Evolutionary conservation across 2,888 invertebrate genomes (phyloP).

Genomic region (Lithophane semibrunnea): DNA sequence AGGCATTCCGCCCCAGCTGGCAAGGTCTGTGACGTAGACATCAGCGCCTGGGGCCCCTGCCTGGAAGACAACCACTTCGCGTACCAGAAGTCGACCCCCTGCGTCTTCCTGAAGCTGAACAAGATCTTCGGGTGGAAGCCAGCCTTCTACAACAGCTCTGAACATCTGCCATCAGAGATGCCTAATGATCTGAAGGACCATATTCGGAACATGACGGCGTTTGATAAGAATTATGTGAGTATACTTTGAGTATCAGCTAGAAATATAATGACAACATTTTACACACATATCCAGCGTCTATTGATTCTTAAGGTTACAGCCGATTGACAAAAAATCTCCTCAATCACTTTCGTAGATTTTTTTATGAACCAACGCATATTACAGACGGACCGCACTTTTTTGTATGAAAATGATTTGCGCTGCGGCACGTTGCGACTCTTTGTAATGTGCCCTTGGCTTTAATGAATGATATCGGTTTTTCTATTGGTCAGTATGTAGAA

Average conservation of each 20-base stretch:
- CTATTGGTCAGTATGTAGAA: neutral
- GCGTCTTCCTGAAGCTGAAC: slow-evolving; percentile 98
- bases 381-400: neutral
- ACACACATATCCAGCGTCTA: neutral
- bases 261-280: neutral
- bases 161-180: slow-evolving; percentile 93
- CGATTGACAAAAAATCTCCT: neutral
- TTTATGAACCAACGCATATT: neutral
- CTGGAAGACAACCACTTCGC: slow-evolving; percentile 96
- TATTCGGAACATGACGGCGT: slow-evolving; percentile 90
- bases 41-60: slow-evolving; percentile 95
- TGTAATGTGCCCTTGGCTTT: neutral
- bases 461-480: neutral
- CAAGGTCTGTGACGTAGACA: slow-evolving; percentile 96
- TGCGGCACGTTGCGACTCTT: neutral
- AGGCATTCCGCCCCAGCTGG: slow-evolving; percentile 92
- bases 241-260: neutral
- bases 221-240: slow-evolving; percentile 86
- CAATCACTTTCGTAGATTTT: neutral
- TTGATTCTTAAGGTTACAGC: neutral
- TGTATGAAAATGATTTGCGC: neutral
- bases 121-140: slow-evolving; percentile 98
- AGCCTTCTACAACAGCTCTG: slow-evolving; percentile 94
- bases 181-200: slow-evolving; percentile 93
- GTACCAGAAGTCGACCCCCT: slow-evolving; percentile 97